These are phyloP conservation scores for Idaea aversata DNA, from an alignment of 2,888 invertebrate genomes.

Conservation along the genomic window DNA sequence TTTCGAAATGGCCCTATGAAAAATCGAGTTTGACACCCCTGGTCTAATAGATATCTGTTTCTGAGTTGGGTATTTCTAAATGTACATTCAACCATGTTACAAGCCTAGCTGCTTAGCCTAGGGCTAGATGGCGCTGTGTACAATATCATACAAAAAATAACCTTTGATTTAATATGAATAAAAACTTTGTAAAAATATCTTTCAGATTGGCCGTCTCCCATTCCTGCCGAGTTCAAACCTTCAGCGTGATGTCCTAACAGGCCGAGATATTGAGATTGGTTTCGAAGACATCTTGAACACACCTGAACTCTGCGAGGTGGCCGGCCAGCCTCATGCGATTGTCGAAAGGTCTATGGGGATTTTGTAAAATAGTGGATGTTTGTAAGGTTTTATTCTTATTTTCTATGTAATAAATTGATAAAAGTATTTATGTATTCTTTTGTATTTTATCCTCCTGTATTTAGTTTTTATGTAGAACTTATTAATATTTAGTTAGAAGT, in stretches of 20 bases:
- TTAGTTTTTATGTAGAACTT: background rate
- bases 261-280: conserved; percentile 86
- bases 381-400: background rate
- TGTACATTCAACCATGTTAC: too few relatives aligned
- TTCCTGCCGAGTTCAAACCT: conserved; percentile 86
- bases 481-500: background rate
- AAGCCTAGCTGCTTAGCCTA: too few relatives aligned
- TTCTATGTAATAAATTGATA: background rate
- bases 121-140: too few relatives aligned
- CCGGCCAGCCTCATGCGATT: conserved; percentile 91
- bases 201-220: conserved; percentile 81
- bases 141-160: too few relatives aligned
- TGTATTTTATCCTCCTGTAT: background rate
- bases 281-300: conserved; percentile 89
- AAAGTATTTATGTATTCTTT: background rate
- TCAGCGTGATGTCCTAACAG: conserved; percentile 86
- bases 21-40: too few relatives aligned
- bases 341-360: conserved; percentile 87
- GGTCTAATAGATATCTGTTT: too few relatives aligned
- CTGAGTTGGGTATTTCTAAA: too few relatives aligned
- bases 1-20: too few relatives aligned
- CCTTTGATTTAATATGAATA: background rate
- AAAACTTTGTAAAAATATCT: conserved; percentile 16
- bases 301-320: conserved; percentile 85
- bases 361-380: conserved; percentile 32